phyloP scores from a whole-genome alignment of 2,888 invertebrate species.

The Sphaerophoria rueppellii region DNA sequence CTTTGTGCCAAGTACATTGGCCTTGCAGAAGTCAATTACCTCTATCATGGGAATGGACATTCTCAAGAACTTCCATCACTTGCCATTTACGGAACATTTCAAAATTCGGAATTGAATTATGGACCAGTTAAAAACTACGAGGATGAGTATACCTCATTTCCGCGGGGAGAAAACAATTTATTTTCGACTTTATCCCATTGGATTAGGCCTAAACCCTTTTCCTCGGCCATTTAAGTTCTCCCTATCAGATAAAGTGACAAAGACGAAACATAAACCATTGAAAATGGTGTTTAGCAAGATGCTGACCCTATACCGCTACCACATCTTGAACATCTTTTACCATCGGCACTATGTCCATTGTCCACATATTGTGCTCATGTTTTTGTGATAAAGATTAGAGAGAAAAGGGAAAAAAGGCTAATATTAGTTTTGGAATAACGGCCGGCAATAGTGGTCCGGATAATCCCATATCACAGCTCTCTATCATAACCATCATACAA shows the following conservation, averaged over 20 bases:
- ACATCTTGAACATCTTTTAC: background rate
- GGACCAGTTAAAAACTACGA: no score
- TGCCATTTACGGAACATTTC: no score
- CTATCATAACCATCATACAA: constrained; percentile 48
- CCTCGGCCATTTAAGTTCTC: constrained; percentile 26
- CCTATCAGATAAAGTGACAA: constrained; percentile 65
- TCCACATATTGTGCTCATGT: no score
- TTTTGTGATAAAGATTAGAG: constrained; percentile 33
- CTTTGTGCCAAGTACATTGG: no score
- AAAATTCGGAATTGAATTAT: no score
- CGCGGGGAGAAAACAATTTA: no score
- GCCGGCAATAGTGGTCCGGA: constrained; percentile 29
- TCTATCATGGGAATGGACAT: no score
- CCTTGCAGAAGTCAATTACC: no score
- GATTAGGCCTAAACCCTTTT: constrained; percentile 55
- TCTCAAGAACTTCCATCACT: no score
- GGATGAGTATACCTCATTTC: no score
- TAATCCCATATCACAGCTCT: constrained; percentile 63
- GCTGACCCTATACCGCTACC: constrained; percentile 50
- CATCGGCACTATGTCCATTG: background rate
- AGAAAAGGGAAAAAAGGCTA: constrained; percentile 37
- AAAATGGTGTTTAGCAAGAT: constrained; percentile 59
- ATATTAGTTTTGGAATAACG: constrained; percentile 54
- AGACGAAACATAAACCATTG: background rate
- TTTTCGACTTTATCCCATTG: background rate